Evolutionary conservation across 1,140 invertebrate species (phyloP).

Genomic region (Oscheius sp.): DNA sequence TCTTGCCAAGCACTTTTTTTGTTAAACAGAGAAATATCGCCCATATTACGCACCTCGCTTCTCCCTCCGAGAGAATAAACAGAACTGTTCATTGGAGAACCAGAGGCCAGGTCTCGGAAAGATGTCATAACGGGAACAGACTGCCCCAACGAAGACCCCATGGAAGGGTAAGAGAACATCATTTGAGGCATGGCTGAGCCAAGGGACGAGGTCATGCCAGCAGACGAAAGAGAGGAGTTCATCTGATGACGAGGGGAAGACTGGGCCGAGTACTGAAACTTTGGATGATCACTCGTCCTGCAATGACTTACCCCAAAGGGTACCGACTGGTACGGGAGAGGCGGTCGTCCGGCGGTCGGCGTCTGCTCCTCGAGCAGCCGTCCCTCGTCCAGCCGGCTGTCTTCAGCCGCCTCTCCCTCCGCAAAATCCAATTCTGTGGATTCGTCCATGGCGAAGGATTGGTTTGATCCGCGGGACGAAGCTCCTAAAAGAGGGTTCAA

Average conservation of each 20-base stretch:
- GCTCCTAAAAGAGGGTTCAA: slow-evolving; percentile 12
- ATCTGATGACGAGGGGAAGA: neutral
- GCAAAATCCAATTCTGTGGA: slow-evolving; percentile 24
- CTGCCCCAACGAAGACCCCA: neutral
- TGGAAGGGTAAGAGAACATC: neutral
- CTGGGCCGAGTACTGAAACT: neutral
- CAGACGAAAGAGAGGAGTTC: neutral
- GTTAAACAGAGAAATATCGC: too few relatives aligned
- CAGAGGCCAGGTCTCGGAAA: slow-evolving; percentile 48
- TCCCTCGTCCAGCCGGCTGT: too few relatives aligned
- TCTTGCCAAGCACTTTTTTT: too few relatives aligned
- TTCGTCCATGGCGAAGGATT: slow-evolving; percentile 38
- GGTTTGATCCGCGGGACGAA: slow-evolving; percentile 17
- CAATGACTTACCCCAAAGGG: neutral
- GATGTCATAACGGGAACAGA: slow-evolving; percentile 48
- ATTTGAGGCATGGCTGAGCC: neutral
- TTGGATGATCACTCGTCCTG: neutral
- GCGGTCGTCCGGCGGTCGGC: slow-evolving; percentile 6
- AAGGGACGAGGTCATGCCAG: neutral
- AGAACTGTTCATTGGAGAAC: slow-evolving; percentile 45
- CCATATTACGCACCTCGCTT: slow-evolving; percentile 22
- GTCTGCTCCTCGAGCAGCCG: slow-evolving; percentile 13
- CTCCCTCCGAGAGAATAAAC: slow-evolving; percentile 37
- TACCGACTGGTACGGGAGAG: neutral
- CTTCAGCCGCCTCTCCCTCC: slow-evolving; percentile 24